Conservation (phyloP, 2,113 vertebrate species). For the Hemiscyllium ocellatum region DNA sequence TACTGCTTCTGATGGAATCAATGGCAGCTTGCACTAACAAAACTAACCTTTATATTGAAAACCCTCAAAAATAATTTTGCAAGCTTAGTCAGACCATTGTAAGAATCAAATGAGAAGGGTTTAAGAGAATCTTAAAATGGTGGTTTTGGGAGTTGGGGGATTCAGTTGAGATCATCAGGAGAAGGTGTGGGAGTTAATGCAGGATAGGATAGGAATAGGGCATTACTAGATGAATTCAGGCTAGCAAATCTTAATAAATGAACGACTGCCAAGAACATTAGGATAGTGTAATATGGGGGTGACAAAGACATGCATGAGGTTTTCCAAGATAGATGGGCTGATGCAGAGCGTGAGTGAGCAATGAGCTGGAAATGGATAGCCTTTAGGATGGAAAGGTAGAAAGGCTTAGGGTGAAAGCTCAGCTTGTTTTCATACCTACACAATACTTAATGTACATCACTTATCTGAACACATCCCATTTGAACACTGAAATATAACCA, state of each 20-base stretch:
- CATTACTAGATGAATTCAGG: not conserved
- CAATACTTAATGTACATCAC: not conserved
- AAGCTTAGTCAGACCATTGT: not conserved
- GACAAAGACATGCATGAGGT: not conserved
- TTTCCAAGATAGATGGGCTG: not conserved
- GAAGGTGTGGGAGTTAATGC: not conserved
- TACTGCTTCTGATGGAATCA: not conserved
- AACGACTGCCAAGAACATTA: not conserved
- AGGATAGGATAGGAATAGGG: not conserved
- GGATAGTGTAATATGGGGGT: not conserved
- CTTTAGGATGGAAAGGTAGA: not conserved
- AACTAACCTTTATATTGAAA: not conserved
- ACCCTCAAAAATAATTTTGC: not conserved
- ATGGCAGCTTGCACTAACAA: not conserved
- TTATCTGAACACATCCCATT: not conserved
- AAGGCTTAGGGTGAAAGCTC: not conserved
- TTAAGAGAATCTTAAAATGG: not conserved
- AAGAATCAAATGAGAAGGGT: not conserved
- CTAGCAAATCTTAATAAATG: not conserved
- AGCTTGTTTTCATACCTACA: not conserved
- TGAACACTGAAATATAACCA: not conserved
- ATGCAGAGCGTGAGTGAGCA: not conserved
- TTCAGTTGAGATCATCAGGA: not conserved
- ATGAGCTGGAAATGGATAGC: not conserved
- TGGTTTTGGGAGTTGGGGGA: not conserved